phyloP scores from a whole-genome alignment of 2,113 vertebrate genomes.

The Xyliphius kryptos region DNA sequence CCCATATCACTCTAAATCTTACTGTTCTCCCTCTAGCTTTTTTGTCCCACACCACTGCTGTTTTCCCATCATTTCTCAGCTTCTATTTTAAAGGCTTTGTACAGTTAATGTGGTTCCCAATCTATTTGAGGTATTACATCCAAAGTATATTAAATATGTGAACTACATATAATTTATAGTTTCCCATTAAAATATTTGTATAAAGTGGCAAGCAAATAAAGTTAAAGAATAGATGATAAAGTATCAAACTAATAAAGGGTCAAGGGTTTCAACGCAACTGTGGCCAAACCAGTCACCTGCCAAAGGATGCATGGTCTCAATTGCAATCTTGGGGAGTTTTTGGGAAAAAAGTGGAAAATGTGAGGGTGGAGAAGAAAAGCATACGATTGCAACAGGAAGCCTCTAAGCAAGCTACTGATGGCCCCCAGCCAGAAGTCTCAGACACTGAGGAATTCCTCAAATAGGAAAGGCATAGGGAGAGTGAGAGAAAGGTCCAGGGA shows the following conservation, averaged over 20 bases:
- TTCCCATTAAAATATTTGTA: too few relatives aligned
- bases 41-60: constrained; percentile 22
- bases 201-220: constrained; percentile 17
- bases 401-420: constrained; percentile 57
- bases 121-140: too few relatives aligned
- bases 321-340: constrained; percentile 9
- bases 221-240: constrained; percentile 10
- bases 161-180: too few relatives aligned
- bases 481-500: constrained; percentile 17
- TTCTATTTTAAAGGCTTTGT: constrained; percentile 35
- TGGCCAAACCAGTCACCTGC: constrained; percentile 22
- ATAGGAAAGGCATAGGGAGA: constrained; percentile 49
- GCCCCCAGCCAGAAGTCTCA: constrained; percentile 61
- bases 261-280: constrained; percentile 12
- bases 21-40: constrained; percentile 26
- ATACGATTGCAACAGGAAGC: constrained; percentile 54
- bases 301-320: constrained; percentile 19
- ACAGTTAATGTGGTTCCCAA: neutral
- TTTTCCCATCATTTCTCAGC: constrained; percentile 28
- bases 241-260: constrained; percentile 2
- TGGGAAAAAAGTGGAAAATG: constrained; percentile 20
- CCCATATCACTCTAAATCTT: constrained; percentile 34
- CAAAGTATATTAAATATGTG: too few relatives aligned
- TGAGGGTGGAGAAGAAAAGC: constrained; percentile 27
- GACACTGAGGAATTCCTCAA: constrained; percentile 65